Base-by-base conservation (phyloP, 2,888 invertebrate species). In the Branchinecta sandiegonensis region DNA sequence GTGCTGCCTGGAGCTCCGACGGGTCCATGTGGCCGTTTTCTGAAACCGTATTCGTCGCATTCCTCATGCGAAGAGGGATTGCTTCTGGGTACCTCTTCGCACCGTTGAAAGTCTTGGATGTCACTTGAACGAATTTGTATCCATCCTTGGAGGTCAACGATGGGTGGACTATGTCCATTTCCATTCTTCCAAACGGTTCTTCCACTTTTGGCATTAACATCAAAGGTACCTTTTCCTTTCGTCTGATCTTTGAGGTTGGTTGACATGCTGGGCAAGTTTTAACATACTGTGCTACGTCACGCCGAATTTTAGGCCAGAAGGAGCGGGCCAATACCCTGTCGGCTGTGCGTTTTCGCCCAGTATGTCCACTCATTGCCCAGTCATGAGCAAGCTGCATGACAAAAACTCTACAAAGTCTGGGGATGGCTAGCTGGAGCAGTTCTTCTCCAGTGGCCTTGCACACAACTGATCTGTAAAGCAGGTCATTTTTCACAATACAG, bases 121-220 rank as follows among this genome's bases (percentile, higher is more conserved):
- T 67, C 1, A 67, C 65, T 5, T 67, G 46, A 12, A 69, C 14
- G 23, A 66, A 69, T 14, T 37, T n/a, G 47, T 67, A 56, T 5
- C 69, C 69, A 13, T 47, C 9, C 11, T 46, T n/a, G 46, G 64
- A 23, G 46, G 17, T 46, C 8, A n/a, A 13, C 7, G 56, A 64
- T 9, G 66, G 69, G 1, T 67, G 67, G 17, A 69, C 66, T 14
- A 69, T 67, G 14, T 69, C 67, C 65, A 69, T 64, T 8, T 65
- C 67, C 13, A 69, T 47, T 10, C 47, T 4, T 13, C 14, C 0
- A 17, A 56, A 56, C 4, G 17, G 56, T 17, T 56, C 56, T 56
- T 56, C 56, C 3, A 56, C 2, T 6, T n/a, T 56, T 13, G 56
- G 17, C 14, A 56, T n/a, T 13, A 17, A 56, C 13, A 56, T 56